Percentiles rank a stretch among this genome's conserved stretches.
These are phyloP conservation scores for Falcunculus frontatus DNA, from an alignment of 2,113 vertebrate genomes.

Conservation along the genomic window DNA sequence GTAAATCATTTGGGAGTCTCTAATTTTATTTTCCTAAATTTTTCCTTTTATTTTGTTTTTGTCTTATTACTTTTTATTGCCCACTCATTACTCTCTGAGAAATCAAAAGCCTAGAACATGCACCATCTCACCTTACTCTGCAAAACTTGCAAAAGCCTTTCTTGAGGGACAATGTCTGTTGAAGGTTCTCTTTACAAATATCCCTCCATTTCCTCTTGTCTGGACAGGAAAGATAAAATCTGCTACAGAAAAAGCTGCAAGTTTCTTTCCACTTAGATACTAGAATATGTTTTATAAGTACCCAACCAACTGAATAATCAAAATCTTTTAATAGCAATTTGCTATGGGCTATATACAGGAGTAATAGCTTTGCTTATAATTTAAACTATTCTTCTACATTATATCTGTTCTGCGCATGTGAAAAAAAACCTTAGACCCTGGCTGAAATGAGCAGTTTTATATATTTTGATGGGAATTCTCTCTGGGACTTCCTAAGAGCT, in stretches of 20 bases:
- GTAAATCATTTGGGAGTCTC: not conserved
- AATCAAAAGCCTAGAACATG: not conserved
- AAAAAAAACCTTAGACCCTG: not conserved
- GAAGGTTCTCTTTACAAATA: not conserved
- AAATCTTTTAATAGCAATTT: not conserved
- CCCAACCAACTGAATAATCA: not conserved
- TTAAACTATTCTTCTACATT: not conserved
- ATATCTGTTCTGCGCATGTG: not conserved
- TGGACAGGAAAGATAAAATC: not conserved
- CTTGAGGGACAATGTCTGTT: not conserved
- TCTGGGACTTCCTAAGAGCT: not conserved
- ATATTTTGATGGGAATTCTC: not conserved
- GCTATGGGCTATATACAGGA: not conserved
- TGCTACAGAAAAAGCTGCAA: not conserved
- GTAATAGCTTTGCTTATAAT: not conserved
- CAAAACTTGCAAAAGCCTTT: not conserved
- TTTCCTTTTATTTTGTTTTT: not conserved
- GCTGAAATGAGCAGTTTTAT: not conserved
- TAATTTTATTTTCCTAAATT: not conserved
- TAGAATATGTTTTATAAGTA: not conserved
- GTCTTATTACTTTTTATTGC: not conserved
- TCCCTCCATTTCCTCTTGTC: not conserved
- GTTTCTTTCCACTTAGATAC: not conserved
- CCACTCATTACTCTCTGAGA: not conserved
- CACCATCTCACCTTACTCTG: not conserved